Conservation (phyloP, 2,113 vertebrate species). For the Chionodraco myersi region DNA sequence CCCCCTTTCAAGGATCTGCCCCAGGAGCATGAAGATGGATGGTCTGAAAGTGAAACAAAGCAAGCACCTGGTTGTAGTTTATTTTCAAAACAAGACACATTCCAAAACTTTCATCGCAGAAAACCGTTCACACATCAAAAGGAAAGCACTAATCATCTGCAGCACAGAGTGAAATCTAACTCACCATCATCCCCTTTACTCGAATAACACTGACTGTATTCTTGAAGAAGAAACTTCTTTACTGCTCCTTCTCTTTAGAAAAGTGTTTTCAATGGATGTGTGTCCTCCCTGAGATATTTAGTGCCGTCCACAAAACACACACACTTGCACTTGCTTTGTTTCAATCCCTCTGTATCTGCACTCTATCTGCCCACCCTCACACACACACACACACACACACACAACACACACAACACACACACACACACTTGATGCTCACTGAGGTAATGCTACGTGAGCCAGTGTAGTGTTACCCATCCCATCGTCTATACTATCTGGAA, state of each 20-base stretch:
- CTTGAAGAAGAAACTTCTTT: background rate
- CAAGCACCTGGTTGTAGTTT: background rate
- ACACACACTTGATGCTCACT: conserved; percentile 26
- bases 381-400: conserved; percentile 4
- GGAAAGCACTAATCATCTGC: background rate
- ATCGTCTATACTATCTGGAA: conserved; percentile 18
- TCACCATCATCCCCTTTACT: background rate
- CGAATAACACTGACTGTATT: background rate
- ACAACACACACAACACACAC: conserved; percentile 28
- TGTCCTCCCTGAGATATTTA: conserved; percentile 13
- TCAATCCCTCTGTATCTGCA: conserved; percentile 23
- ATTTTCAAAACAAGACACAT: background rate
- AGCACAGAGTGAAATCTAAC: background rate
- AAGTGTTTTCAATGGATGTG: background rate
- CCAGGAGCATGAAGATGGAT: background rate
- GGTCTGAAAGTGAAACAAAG: background rate
- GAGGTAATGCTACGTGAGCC: conserved; percentile 39
- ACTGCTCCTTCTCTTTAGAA: background rate
- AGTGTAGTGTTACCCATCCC: conserved; percentile 44
- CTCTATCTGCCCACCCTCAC: background rate
- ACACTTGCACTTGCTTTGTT: background rate
- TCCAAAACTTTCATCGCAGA: background rate
- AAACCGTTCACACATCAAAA: no score
- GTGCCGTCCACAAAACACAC: conserved; percentile 46
- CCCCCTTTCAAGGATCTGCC: no score